Evolutionary conservation across 2,113 vertebrate genomes (phyloP).

Genomic region (Hyperopisus bebe): DNA sequence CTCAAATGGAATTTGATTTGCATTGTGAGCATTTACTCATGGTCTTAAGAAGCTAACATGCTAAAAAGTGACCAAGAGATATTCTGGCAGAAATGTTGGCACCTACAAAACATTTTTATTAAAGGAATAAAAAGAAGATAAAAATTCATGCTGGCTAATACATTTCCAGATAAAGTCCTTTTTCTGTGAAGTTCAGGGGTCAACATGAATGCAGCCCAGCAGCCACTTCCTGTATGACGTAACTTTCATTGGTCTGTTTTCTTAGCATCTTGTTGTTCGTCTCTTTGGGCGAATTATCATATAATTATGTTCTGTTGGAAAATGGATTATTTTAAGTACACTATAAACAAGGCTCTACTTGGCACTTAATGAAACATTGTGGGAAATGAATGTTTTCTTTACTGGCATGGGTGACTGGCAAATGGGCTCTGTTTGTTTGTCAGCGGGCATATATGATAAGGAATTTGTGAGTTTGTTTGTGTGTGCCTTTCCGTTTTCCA

Average conservation of each 20-base stretch:
- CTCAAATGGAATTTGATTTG: neutral
- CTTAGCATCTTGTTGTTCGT: neutral
- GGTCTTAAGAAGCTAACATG: neutral
- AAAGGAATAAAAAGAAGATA: neutral
- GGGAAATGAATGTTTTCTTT: slow-evolving; percentile 17
- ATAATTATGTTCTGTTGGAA: slow-evolving; percentile 11
- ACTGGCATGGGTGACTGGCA: neutral
- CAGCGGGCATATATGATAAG: neutral
- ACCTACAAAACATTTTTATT: neutral
- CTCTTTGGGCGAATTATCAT: neutral
- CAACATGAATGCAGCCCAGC: neutral
- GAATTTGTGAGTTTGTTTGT: slow-evolving; percentile 15
- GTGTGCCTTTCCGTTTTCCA: neutral
- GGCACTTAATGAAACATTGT: slow-evolving; percentile 15
- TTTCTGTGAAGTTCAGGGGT: neutral
- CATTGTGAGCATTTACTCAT: neutral
- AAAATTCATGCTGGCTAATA: neutral
- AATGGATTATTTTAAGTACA: slow-evolving; percentile 9
- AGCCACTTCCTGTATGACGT: neutral
- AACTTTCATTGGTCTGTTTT: neutral
- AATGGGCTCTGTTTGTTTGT: slow-evolving; percentile 8
- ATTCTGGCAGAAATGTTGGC: neutral
- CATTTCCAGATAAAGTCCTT: neutral
- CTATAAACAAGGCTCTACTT: slow-evolving; percentile 6
- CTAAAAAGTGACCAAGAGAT: neutral